These are phyloP conservation scores for Cerceris ruficornis DNA, from an alignment of 2,888 invertebrate genomes.

Conservation along the genomic window DNA sequence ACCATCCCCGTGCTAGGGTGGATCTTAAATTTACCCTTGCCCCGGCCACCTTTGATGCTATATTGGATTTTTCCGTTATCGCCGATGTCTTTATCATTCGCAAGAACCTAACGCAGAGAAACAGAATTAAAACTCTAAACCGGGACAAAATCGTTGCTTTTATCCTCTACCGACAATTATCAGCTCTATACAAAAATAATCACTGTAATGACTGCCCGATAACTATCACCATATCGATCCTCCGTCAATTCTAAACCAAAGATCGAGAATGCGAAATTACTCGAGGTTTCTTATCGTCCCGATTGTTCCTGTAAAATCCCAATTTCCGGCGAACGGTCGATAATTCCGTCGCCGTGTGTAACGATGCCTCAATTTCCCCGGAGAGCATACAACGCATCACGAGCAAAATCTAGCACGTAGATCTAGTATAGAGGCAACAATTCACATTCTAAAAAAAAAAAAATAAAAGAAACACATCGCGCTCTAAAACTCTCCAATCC, in stretches of 20 bases:
- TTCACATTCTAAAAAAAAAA: background rate
- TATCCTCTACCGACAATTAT: constrained; percentile 26
- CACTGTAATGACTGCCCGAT: too few species aligned
- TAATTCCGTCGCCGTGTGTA: too few species aligned
- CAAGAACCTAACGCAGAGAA: constrained; percentile 86
- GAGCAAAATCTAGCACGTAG: constrained; percentile 23
- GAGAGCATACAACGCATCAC: constrained; percentile 2
- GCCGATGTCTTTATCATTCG: constrained; percentile 91
- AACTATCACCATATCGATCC: too few species aligned
- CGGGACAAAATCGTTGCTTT: background rate
- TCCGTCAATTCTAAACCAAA: too few species aligned
- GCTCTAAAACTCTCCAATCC: constrained; percentile 1
- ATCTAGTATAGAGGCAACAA: constrained; percentile 5
- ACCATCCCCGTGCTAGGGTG: constrained; percentile 92
- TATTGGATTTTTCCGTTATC: constrained; percentile 93
- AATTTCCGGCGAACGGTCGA: too few species aligned
- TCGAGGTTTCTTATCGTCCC: too few species aligned
- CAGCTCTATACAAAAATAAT: too few species aligned
- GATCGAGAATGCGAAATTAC: too few species aligned
- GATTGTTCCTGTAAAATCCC: too few species aligned
- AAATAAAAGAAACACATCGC: too few species aligned
- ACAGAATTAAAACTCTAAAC: constrained; percentile 14
- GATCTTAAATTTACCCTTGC: constrained; percentile 91
- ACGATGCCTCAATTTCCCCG: too few species aligned
- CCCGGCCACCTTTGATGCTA: constrained; percentile 90